Evolutionary conservation across 1,140 invertebrate genomes (phyloP).

Genomic region (Lasioglossum albipes): DNA sequence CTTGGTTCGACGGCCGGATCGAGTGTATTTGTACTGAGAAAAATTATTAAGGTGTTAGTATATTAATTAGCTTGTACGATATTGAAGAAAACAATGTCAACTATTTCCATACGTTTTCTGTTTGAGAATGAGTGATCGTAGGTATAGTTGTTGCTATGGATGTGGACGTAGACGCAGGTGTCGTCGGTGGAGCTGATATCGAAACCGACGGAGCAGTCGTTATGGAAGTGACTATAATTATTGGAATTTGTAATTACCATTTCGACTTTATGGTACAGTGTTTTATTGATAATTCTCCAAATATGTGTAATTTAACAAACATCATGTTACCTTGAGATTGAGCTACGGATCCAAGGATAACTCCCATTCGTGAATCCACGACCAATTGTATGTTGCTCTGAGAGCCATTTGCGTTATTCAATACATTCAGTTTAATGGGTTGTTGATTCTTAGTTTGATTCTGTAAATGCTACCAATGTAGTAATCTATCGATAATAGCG

Average conservation of each 20-base stretch:
- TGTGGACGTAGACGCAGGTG: constrained; percentile 21
- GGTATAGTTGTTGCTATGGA: constrained; percentile 37
- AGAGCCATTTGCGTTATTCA: constrained; percentile 70
- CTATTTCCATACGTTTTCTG: constrained; percentile 56
- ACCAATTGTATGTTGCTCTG: constrained; percentile 80
- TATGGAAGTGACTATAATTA: constrained; percentile 46
- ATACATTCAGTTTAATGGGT: constrained; percentile 75
- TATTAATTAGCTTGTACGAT: constrained; percentile 6
- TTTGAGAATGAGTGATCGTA: constrained; percentile 51
- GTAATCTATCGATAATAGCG: constrained; percentile 14
- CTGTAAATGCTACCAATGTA: constrained; percentile 47
- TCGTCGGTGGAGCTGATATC: constrained; percentile 10
- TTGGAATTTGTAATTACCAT: constrained; percentile 5
- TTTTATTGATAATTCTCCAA: no score
- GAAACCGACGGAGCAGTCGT: constrained; percentile 36
- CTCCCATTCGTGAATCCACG: constrained; percentile 80
- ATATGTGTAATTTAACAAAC: neutral
- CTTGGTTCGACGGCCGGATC: constrained; percentile 63
- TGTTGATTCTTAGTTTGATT: constrained; percentile 70
- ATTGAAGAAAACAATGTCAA: constrained; percentile 27
- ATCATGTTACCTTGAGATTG: constrained; percentile 68
- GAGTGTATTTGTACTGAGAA: constrained; percentile 64
- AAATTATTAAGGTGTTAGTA: constrained; percentile 9
- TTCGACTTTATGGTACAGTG: neutral
- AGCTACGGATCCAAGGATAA: constrained; percentile 78